Percentiles rank a stretch among this genome's conserved stretches.
phyloP scores from a whole-genome alignment of 2,888 invertebrate species.

The Leptinotarsa tumamoca region DNA sequence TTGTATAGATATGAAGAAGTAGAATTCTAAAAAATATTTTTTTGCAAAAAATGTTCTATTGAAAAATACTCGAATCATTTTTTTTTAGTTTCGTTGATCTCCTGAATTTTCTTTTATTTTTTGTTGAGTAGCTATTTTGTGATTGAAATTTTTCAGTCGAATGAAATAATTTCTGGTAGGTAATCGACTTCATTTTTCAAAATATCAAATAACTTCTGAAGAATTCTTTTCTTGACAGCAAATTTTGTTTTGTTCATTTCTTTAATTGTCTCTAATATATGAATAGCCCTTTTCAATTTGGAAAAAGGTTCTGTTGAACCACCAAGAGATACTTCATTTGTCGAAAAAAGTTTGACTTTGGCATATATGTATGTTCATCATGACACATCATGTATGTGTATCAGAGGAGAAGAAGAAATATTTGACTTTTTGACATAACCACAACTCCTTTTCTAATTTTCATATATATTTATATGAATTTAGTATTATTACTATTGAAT shows the following conservation, averaged over 20 bases:
- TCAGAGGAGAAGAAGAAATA: too few species aligned
- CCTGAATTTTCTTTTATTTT: background rate
- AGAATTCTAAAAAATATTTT: too few species aligned
- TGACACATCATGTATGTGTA: too few species aligned
- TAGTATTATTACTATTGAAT: background rate
- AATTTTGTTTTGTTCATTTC: background rate
- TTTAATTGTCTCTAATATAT: background rate
- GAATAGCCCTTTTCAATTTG: background rate
- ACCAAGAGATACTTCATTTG: too few species aligned
- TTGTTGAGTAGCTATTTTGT: background rate
- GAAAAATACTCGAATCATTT: too few species aligned
- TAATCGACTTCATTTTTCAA: background rate
- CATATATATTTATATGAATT: too few species aligned
- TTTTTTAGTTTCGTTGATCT: background rate
- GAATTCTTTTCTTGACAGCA: slow-evolving; percentile 3
- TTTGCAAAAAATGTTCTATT: too few species aligned
- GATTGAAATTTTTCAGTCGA: background rate
- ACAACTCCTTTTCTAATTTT: too few species aligned
- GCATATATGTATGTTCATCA: too few species aligned
- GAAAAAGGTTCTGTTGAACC: background rate
- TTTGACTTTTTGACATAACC: too few species aligned
- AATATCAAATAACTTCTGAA: background rate
- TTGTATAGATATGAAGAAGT: too few species aligned
- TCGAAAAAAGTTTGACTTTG: too few species aligned
- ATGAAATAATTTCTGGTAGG: background rate